phyloP scores from a whole-genome alignment of 2,888 invertebrate genomes.

The Miltochrista miniata region DNA sequence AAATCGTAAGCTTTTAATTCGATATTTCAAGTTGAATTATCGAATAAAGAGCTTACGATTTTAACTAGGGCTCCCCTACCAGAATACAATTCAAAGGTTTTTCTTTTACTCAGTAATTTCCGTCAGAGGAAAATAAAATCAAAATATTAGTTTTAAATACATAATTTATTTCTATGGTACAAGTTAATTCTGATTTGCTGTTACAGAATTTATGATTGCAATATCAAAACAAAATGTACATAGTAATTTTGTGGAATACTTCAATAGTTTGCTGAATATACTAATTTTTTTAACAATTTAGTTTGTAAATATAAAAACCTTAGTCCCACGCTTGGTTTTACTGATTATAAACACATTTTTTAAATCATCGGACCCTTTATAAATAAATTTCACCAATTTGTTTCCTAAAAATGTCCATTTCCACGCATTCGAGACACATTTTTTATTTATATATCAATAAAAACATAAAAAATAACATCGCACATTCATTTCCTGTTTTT shows the following conservation, averaged over 20 bases:
- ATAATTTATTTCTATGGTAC: slow-evolving; percentile 83
- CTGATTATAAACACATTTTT: slow-evolving; percentile 54
- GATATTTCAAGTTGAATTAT: no score
- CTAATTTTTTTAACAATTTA: slow-evolving; percentile 41
- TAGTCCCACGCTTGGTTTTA: slow-evolving; percentile 35
- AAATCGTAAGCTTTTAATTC: no score
- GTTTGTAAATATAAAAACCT: slow-evolving; percentile 37
- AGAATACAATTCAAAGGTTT: no score
- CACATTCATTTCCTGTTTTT: slow-evolving; percentile 58
- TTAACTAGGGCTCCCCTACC: no score
- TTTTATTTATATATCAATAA: slow-evolving; percentile 62
- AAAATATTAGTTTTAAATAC: slow-evolving; percentile 67
- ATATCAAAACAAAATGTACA: slow-evolving; percentile 48
- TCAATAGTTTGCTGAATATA: slow-evolving; percentile 29
- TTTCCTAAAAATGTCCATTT: slow-evolving; percentile 52
- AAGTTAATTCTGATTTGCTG: slow-evolving; percentile 71
- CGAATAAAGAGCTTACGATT: no score
- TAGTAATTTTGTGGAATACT: slow-evolving; percentile 24
- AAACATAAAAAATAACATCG: slow-evolving; percentile 79
- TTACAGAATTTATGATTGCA: slow-evolving; percentile 49
- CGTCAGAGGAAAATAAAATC: slow-evolving; percentile 19
- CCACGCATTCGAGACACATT: slow-evolving; percentile 55
- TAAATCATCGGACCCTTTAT: slow-evolving; percentile 42
- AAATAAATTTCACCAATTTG: slow-evolving; percentile 54
- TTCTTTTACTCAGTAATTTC: no score